Evolutionary conservation across 2,797 vertebrate genomes (phyloP), one percentile per base, ranked within the genome.

Genomic region (Parauchenoglanis ngamensis): DNA sequence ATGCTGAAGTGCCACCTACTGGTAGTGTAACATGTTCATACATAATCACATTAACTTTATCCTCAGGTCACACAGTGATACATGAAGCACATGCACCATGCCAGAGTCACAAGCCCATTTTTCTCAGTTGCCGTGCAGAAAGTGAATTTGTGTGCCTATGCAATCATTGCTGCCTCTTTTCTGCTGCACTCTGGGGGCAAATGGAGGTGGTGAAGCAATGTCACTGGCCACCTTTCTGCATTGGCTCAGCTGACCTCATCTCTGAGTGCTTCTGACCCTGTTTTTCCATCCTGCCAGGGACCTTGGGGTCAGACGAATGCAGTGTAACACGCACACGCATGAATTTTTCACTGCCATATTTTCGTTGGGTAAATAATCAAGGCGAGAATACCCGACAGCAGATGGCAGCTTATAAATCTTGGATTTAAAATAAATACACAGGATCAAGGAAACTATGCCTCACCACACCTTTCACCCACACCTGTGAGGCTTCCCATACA

Each of bases 341-440:
- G 87, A 93, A 94, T 94, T 95, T 95, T 95, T 95, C 92, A 94
- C 91, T 84, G 63, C 89, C 89, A 92, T 93, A 94, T 94, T 95
- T 95, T 94, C 93, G 93, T 91, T 94, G 91, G 90, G 94, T 94
- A 95, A 95, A 96, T 94, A 94, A 94, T 93, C 93, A 91, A 88
- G 72, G 79, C 67, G 77, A 93, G 91, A 88, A 86, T 84, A 91
- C 90, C 92, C 87, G 87, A 86, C 84, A 87, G 90, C 93, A 93
- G 93, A 93, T 92, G 92, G 91, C 86, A 91, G 88, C 91, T 92
- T 93, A 94, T 92, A 94, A 94, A 94, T 94, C 92, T 92, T 92
- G 88, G 79, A 92, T 94, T 85, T 88, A 89, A 95, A 95, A 94
- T 93, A 94, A 94, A 95, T 92, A 93, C 57, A 68, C 54, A 79